Evolutionary conservation across 2,888 invertebrate species (phyloP), one percentile per base, ranked within the genome.

Genomic region (Galeopsomyia nigrocyanea): DNA sequence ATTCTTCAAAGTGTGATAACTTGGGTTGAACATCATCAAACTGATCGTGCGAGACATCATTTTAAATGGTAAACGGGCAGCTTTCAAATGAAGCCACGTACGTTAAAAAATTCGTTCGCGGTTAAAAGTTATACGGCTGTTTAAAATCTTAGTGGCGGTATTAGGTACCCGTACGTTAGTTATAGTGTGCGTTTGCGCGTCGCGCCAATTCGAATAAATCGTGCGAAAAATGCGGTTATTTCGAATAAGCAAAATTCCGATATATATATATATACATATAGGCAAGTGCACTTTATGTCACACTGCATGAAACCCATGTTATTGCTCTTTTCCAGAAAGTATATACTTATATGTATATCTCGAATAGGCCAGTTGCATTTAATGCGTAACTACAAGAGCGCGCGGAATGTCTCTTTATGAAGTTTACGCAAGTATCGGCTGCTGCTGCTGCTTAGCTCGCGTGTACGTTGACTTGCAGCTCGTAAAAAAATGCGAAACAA

Each of bases 321-420:
- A 39, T 26, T 13, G 39, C 39, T 39, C 39, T 1, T 39, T 39
- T 39, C 39, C 39, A 39, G 39, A 10, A 39, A 39, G 39, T 39
- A 39, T 39, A 39, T 5, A 26, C 26, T 26, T 26, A 5, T 26
- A 26, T 3, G 26, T 26, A 26, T 3, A 26, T 39, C 39, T 39
- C 13, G 39, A 39, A 39, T 39, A 39, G 39, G 39, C 39, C 39
- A 39, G 39, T 39, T 10, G 13, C 39, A 46, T 22, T 55, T 39
- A 39, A 55, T 47, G 55, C 64, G 46, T 55, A 55, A 46, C 64
- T 64, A 55, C 21, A 53, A 55, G 61, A 60, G 61, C 49, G 49
- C 61, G 22, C 9, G 49, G 64, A 64, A 64, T 64, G 64, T 46
- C 64, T 64, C 64, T 64, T 64, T 55, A 64, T 47, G 64, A 64